Evolutionary conservation across 1,140 invertebrate species (phyloP).

Genomic region (Araneus ventricosus): DNA sequence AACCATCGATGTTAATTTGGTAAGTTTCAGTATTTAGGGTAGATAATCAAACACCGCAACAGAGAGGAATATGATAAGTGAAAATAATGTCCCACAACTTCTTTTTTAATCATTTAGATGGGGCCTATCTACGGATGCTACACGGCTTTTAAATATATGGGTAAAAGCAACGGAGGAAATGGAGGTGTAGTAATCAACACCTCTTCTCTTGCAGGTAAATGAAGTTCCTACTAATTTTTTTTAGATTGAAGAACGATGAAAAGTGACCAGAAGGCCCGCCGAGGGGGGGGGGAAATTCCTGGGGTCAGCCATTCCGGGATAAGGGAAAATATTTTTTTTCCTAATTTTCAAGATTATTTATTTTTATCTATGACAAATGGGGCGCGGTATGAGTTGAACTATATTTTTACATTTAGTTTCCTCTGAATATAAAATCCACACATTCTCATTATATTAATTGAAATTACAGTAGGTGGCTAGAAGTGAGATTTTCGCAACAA

Average conservation of each 20-base stretch:
- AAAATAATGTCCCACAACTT: not conserved
- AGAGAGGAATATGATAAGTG: not conserved
- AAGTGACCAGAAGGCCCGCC: not conserved
- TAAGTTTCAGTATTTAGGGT: constrained; percentile 78
- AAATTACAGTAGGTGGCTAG: too few relatives aligned
- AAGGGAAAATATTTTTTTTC: too few relatives aligned
- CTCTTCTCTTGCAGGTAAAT: constrained; percentile 84
- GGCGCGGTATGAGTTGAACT: too few relatives aligned
- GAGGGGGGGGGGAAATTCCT: not conserved
- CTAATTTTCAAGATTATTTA: too few relatives aligned
- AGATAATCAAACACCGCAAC: not conserved
- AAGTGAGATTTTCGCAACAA: too few relatives aligned
- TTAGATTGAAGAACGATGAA: not conserved
- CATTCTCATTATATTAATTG: too few relatives aligned
- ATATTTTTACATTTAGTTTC: too few relatives aligned
- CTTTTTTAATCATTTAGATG: constrained; percentile 82
- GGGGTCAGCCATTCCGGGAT: not conserved
- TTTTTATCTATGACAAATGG: too few relatives aligned
- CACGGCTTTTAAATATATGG: constrained; percentile 86
- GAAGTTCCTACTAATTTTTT: not conserved
- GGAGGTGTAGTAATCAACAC: constrained; percentile 86
- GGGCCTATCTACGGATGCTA: constrained; percentile 87
- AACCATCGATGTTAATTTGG: constrained; percentile 88
- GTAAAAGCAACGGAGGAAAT: constrained; percentile 85
- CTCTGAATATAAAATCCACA: too few relatives aligned